phyloP scores from a whole-genome alignment of 1,140 invertebrate species.

The Bombus breviceps region DNA sequence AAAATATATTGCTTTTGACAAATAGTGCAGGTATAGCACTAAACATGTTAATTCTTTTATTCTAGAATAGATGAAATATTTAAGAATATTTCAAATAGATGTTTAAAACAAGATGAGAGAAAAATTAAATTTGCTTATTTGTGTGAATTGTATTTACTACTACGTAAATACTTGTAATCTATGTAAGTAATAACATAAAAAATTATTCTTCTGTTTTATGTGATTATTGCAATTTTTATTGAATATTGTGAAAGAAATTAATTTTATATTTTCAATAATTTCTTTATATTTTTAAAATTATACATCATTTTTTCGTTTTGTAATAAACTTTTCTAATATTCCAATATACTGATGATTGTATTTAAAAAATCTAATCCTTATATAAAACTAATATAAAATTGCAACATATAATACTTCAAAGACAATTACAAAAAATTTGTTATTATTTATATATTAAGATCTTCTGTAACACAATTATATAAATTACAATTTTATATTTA shows the following conservation, averaged over 20 bases:
- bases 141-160: background rate
- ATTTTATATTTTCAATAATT: conserved; percentile 12
- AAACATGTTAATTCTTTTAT: conserved; percentile 36
- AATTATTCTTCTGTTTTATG: conserved; percentile 13
- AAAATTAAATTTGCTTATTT: background rate
- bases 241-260: background rate
- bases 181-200: background rate
- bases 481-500: conserved; percentile 1
- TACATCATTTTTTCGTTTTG: conserved; percentile 10
- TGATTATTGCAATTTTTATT: background rate
- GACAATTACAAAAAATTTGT: background rate
- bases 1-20: conserved; percentile 30
- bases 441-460: conserved; percentile 1
- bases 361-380: background rate
- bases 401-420: background rate
- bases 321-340: conserved; percentile 37
- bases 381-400: background rate
- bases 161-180: background rate
- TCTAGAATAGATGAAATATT: background rate
- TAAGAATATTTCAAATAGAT: background rate
- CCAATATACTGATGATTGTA: background rate
- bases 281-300: conserved; percentile 23
- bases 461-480: background rate
- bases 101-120: background rate
- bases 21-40: background rate